Base-by-base conservation (phyloP, 2,888 invertebrate genomes). In the Melanchra persicariae region DNA sequence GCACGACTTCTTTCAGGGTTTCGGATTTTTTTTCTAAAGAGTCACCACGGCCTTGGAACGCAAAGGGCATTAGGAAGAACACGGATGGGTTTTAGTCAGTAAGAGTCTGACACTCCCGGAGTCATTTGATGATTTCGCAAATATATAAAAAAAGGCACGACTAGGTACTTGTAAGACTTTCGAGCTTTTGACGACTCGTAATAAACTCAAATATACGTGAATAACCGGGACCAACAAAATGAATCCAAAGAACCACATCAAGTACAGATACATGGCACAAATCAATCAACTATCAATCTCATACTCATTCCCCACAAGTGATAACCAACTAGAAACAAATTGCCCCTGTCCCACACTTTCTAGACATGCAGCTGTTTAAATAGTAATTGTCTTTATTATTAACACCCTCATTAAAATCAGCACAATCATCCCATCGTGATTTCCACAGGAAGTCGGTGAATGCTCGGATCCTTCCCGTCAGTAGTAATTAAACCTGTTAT, bases 401-500 rank as follows among this genome's bases (percentile, higher is more conserved):
- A 58, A 34, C 17, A 51, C 24, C 37, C 7, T 40, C 24, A 70
- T 40, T 47, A 70, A 70, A 81, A 77, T 78, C 59, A 51, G 54
- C 63, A 69, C 49, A 75, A 62, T 69, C 26, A 64, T 65, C 45
- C 45, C 15, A 51, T 40, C 55, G 49, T 72, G 77, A 82, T 85
- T 73, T 47, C 63, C 74, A 60, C 70, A 86, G 86, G 85, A 84
- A 83, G 81, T 58, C 37, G 15, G 63, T 45, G 58, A 30, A 70
- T 47, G 62, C 73, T 70, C 57, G 58, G 43, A 78, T 70, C 77
- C 68, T 80, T 85, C 85, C 84, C 71, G 85, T 69, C 67, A 54
- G 66, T 70, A 81, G 86, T 87, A 91, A 92, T 93, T 92, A 90
- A 85, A 87, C 83, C 83, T 73, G 87, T 86, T 88, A 87, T 86